These are phyloP conservation scores for Climacteris rufus DNA, from an alignment of 2,113 vertebrate genomes.

Conservation along the genomic window DNA sequence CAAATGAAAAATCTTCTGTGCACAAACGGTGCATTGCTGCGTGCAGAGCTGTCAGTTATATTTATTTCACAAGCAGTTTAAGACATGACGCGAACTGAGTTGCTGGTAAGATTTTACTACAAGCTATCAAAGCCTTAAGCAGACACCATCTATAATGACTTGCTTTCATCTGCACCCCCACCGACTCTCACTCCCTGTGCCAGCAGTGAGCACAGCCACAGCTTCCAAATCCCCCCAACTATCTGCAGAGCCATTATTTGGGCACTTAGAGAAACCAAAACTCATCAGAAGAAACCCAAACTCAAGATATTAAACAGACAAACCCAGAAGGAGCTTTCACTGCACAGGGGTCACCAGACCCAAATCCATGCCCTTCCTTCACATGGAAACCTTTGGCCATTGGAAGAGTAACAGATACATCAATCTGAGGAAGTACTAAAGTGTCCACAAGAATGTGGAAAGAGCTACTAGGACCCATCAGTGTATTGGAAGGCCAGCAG, in stretches of 20 bases:
- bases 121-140: neutral
- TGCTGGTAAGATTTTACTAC: neutral
- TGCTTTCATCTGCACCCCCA: neutral
- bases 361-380: neutral
- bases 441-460: neutral
- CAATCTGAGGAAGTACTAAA: neutral
- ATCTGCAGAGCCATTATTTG: neutral
- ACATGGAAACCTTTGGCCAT: fast-evolving
- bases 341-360: neutral
- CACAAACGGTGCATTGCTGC: neutral
- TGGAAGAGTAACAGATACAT: fast-evolving
- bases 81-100: neutral
- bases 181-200: neutral
- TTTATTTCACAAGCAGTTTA: constrained; percentile 20
- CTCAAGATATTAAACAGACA: fast-evolving
- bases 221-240: fast-evolving
- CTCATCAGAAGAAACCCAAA: neutral
- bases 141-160: neutral
- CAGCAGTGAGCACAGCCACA: fast-evolving
- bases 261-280: neutral
- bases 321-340: neutral
- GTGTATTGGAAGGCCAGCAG: neutral
- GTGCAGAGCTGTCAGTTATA: neutral
- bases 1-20: neutral
- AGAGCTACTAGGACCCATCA: neutral